Conservation (phyloP, 2,113 vertebrate species). For the Gorsachius goisagi region DNA sequence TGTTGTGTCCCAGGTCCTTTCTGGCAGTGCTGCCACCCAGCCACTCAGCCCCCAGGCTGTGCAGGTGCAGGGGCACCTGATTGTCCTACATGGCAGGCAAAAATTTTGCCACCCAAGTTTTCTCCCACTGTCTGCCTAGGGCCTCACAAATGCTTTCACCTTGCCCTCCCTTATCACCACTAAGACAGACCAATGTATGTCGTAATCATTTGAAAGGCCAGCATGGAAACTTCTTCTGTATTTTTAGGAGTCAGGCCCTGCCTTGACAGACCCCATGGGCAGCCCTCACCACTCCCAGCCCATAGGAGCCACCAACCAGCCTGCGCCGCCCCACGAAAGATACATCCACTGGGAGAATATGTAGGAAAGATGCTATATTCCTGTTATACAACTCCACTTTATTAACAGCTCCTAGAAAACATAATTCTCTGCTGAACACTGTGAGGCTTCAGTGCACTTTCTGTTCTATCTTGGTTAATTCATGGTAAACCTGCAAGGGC, state of each 20-base stretch:
- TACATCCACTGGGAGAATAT: accelerated
- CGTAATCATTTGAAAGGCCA: neutral
- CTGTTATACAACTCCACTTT: neutral
- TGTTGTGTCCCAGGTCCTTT: neutral
- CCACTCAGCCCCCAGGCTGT: no score
- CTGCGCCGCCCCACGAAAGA: accelerated
- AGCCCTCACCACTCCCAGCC: accelerated
- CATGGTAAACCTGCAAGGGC: accelerated
- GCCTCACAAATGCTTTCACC: accelerated
- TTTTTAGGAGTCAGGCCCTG: no score
- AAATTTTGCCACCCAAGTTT: neutral
- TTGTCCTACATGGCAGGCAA: accelerated
- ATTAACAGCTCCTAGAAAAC: accelerated
- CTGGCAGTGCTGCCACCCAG: neutral
- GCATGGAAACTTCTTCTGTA: accelerated
- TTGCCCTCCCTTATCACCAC: neutral
- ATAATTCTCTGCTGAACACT: accelerated
- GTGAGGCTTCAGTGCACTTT: neutral
- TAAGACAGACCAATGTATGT: neutral
- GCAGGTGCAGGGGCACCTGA: no score
- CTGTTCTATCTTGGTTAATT: accelerated
- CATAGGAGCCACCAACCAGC: no score
- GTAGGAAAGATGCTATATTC: neutral
- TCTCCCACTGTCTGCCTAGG: neutral
- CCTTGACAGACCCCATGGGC: neutral